A percentile compares a stretch with the other conserved stretches of the same genome.
Evolutionary conservation across 2,888 invertebrate species (phyloP).

Genomic region (Gandaritis pyraliata): DNA sequence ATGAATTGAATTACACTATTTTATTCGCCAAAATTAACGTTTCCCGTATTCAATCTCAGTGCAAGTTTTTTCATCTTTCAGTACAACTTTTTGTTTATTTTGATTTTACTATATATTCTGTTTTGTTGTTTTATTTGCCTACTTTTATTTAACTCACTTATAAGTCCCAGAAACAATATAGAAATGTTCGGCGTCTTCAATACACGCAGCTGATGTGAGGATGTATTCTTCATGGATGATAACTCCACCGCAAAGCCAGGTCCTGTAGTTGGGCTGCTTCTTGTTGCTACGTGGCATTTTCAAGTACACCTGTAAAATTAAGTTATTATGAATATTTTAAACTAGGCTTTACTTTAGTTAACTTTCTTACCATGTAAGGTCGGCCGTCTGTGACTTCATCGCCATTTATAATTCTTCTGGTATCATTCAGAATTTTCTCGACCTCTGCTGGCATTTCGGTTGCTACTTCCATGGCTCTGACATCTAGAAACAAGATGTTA

Average conservation of each 20-base stretch:
- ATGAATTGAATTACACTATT: slow-evolving; percentile 23
- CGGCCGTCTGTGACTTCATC: slow-evolving; percentile 62
- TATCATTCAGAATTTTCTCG: slow-evolving; percentile 56
- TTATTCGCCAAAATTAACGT: not conserved
- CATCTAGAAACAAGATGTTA: slow-evolving; percentile 51
- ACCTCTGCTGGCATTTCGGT: slow-evolving; percentile 61
- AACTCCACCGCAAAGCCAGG: slow-evolving; percentile 71
- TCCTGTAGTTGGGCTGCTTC: slow-evolving; percentile 58
- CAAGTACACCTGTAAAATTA: slow-evolving; percentile 58
- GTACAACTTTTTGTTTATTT: too few species aligned
- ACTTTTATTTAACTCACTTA: slow-evolving; percentile 52
- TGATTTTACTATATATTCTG: too few species aligned
- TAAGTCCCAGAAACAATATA: slow-evolving; percentile 74
- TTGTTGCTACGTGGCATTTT: slow-evolving; percentile 62
- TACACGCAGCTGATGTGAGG: slow-evolving; percentile 74
- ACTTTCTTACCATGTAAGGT: slow-evolving; percentile 67
- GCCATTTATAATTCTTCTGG: slow-evolving; percentile 69
- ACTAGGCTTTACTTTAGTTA: too few species aligned
- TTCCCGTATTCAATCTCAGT: too few species aligned
- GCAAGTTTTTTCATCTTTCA: not conserved
- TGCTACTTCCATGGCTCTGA: slow-evolving; percentile 57
- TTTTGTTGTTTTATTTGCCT: too few species aligned
- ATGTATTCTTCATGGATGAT: slow-evolving; percentile 72
- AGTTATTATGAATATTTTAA: not conserved
- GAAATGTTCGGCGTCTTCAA: slow-evolving; percentile 72